Conservation (phyloP, 2,113 vertebrate genomes). For the Dermatemys mawii region DNA sequence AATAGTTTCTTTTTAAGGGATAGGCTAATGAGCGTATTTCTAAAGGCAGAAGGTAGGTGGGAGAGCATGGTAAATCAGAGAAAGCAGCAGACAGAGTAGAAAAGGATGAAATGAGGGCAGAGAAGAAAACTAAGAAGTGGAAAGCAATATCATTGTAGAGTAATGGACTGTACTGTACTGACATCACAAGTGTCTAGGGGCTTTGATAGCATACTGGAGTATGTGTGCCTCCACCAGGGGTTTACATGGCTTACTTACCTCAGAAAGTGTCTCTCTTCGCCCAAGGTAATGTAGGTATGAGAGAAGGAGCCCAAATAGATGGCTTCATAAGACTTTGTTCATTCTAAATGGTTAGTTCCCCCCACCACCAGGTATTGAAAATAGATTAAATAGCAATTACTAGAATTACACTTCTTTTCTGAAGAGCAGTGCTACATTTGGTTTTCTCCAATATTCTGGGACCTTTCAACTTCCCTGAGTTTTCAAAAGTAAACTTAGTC, state of each 20-base stretch:
- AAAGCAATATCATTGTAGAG: neutral
- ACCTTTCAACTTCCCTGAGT: neutral
- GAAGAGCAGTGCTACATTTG: neutral
- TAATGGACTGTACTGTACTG: neutral
- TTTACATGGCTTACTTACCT: neutral
- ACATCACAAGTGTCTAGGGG: neutral
- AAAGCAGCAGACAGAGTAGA: neutral
- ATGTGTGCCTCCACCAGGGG: neutral
- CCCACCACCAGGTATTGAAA: neutral
- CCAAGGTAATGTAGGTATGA: neutral
- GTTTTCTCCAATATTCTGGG: neutral
- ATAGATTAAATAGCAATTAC: neutral
- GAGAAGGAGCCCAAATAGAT: neutral
- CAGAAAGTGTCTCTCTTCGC: neutral
- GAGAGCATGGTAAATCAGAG: neutral
- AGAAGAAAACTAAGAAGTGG: neutral
- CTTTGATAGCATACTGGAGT: neutral
- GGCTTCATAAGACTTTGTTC: neutral
- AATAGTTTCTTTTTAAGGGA: neutral
- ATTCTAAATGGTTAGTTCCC: neutral
- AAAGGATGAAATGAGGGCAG: neutral
- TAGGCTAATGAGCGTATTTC: neutral
- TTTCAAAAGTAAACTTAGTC: neutral
- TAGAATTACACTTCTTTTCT: neutral
- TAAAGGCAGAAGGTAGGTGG: neutral